Evolutionary conservation across 2,113 vertebrate species (phyloP).

Genomic region (Zosterops lateralis): DNA sequence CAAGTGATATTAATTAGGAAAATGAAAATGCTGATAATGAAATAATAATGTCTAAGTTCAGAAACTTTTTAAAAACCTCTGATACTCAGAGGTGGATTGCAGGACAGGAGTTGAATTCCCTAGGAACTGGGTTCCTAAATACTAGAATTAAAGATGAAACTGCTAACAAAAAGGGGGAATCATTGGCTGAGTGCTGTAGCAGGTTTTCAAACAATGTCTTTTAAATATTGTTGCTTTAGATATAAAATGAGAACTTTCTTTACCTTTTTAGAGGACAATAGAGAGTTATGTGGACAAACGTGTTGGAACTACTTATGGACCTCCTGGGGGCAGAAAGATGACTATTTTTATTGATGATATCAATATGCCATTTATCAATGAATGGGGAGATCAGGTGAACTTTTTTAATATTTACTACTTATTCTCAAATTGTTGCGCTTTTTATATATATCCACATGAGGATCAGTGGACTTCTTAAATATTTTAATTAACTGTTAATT

Average conservation of each 20-base stretch:
- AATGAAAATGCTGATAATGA: background rate
- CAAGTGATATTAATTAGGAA: background rate
- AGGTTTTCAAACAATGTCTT: background rate
- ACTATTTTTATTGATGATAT: slow-evolving; percentile 82
- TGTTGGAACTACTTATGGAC: slow-evolving; percentile 77
- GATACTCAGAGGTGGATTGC: background rate
- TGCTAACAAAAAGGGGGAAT: background rate
- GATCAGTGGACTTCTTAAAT: background rate
- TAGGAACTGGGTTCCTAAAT: background rate
- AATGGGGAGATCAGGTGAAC: slow-evolving; percentile 83
- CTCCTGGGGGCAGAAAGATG: slow-evolving; percentile 80
- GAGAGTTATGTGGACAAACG: slow-evolving; percentile 82
- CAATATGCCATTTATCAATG: slow-evolving; percentile 82
- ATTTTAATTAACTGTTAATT: background rate
- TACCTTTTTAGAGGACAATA: slow-evolving; percentile 70
- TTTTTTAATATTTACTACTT: background rate
- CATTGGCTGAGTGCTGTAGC: background rate
- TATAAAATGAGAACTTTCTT: background rate
- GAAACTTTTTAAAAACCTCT: background rate
- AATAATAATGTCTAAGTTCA: background rate
- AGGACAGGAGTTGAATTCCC: background rate
- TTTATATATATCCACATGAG: background rate
- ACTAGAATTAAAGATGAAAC: background rate
- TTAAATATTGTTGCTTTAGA: background rate
- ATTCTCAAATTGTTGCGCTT: background rate